Base-by-base conservation (phyloP, 2,113 vertebrate species). In the Muntiacus reevesi region DNA sequence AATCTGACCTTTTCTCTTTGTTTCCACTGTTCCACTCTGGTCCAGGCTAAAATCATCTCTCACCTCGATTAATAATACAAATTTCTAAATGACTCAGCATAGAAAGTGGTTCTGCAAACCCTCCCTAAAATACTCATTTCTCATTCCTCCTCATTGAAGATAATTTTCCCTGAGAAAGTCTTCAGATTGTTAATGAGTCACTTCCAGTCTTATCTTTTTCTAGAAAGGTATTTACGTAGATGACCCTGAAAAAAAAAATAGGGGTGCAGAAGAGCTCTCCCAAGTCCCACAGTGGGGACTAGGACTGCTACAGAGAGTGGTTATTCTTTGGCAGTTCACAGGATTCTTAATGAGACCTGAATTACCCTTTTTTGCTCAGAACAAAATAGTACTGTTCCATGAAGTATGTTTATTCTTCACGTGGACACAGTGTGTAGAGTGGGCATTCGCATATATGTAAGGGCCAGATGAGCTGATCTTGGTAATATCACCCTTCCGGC, bases 131-230 rank as follows among this genome's bases (percentile, higher is more conserved):
- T 25, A 91, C 40, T 52, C 28, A 59, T 95, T 87, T 64, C 45
- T 71, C 27, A 57, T 95, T 87, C 78, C 30, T 93, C 47, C 25
- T 93, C 28, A n/a, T 36, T 79, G 17, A 94, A 93, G 79, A 54
- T 19, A 85, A 92, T 89, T 71, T 87, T 92, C 25, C 40, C 79
- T 89, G n/a, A 95, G 87, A 95, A 79, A 93, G 64, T 64, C 50
- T 90, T 86, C 16, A 19, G 33, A 82, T 91, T 82, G 14, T 94
- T 57, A 92, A 33, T 76, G 50, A 95, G 43, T 33, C 33, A 64
- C n/a, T 92, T 76, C 43, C 23, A 89, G 67, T 90, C 52, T 52
- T 84, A 83, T 57, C 55, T 33, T 95, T 86, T 81, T 79, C 76
- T 91, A 87, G 60, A 89, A 88, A 96, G 8, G 43, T 87, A 78